A percentile compares a stretch with the other conserved stretches of the same genome.
These are phyloP conservation scores for Polietes domitor DNA, from an alignment of 2,888 invertebrate genomes.

Conservation along the genomic window DNA sequence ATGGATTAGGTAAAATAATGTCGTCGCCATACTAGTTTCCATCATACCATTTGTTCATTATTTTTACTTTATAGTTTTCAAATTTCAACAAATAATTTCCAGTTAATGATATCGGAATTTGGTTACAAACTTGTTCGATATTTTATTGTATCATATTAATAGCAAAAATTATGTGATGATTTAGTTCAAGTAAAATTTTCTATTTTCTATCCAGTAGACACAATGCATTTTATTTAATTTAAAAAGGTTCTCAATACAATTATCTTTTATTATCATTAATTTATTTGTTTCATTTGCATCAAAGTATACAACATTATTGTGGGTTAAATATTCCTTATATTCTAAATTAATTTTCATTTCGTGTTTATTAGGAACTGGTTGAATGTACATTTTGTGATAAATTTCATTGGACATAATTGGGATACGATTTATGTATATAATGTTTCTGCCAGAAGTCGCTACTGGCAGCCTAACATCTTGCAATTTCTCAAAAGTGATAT, in stretches of 20 bases:
- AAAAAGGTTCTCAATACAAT: background rate
- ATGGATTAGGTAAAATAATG: background rate
- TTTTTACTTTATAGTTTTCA: background rate
- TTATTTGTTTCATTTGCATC: background rate
- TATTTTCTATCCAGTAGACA: too few relatives aligned
- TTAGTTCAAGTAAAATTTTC: background rate
- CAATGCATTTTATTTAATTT: background rate
- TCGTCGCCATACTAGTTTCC: background rate
- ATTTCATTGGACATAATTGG: too few relatives aligned
- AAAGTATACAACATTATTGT: background rate
- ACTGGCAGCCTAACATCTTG: background rate
- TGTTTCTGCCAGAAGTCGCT: background rate
- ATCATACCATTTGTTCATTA: conserved; percentile 5
- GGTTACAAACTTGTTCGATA: background rate
- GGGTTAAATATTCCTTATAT: background rate
- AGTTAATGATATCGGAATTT: background rate
- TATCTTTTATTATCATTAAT: background rate
- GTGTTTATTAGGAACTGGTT: background rate
- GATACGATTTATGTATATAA: background rate
- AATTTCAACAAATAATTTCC: background rate
- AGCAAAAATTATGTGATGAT: background rate
- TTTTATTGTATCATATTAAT: background rate
- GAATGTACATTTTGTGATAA: too few relatives aligned
- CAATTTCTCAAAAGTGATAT: background rate
- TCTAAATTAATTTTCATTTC: too few relatives aligned